A percentile compares a stretch with the other conserved stretches of the same genome.
These are phyloP conservation scores for Muntiacus muntjak DNA, from an alignment of 2,113 vertebrate genomes.

Conservation along the genomic window DNA sequence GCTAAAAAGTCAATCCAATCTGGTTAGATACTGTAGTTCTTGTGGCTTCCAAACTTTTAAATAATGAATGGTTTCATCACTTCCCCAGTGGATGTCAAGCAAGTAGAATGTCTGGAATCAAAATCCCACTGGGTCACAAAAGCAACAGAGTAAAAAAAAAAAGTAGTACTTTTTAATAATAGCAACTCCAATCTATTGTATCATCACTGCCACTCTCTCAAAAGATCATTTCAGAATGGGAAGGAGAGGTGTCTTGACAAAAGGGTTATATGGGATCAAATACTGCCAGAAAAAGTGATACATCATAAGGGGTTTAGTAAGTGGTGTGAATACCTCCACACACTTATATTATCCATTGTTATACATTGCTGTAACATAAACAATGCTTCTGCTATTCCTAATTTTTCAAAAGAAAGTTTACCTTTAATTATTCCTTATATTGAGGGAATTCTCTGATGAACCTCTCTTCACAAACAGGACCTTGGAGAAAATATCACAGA, in stretches of 20 bases:
- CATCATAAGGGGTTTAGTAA: not conserved
- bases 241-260: constrained; percentile 66
- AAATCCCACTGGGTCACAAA: constrained; percentile 77
- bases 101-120: constrained; percentile 78
- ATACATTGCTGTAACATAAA: not conserved
- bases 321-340: no score
- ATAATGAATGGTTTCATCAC: constrained; percentile 85
- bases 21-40: constrained; percentile 82
- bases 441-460: not conserved
- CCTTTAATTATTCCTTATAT: not conserved
- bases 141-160: constrained; percentile 55
- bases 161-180: constrained; percentile 78
- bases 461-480: not conserved
- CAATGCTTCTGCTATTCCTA: not conserved
- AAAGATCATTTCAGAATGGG: constrained; percentile 61
- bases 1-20: constrained; percentile 87
- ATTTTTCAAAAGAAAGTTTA: not conserved
- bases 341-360: not conserved
- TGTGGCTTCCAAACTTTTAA: constrained; percentile 84
- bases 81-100: constrained; percentile 80
- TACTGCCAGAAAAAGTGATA: not conserved
- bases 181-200: constrained; percentile 72
- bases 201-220: constrained; percentile 53
- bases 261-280: constrained; percentile 68
- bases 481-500: not conserved